A percentile compares a stretch with the other conserved stretches of the same genome.
phyloP scores from a whole-genome alignment of 2,797 vertebrate genomes.

The Zenarchopterus dispar region DNA sequence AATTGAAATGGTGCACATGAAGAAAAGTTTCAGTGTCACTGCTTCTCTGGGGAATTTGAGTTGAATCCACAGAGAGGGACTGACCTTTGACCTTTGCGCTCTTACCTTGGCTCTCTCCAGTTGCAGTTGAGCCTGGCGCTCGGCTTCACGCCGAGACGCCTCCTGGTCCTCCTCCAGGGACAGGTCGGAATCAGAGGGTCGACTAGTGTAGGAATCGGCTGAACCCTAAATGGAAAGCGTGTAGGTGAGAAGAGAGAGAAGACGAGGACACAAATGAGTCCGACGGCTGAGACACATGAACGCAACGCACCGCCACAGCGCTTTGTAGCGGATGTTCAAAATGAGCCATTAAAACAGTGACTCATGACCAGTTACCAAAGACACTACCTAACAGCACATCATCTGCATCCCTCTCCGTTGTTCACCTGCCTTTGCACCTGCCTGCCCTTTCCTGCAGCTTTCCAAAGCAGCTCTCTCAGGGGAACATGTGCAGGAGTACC shows the following conservation, averaged over 20 bases:
- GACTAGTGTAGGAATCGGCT: constrained; percentile 96
- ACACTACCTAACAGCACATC: constrained; percentile 12
- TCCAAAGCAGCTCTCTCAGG: constrained; percentile 65
- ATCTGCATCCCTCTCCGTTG: constrained; percentile 24
- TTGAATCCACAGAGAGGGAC: constrained; percentile 14
- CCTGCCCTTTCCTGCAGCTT: constrained; percentile 53
- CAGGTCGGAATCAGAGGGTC: constrained; percentile 97
- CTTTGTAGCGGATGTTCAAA: constrained; percentile 10
- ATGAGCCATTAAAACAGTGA: neutral
- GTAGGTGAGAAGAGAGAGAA: neutral
- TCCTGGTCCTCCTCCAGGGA: constrained; percentile 98
- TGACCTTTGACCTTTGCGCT: constrained; percentile 11
- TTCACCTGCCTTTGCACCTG: constrained; percentile 39
- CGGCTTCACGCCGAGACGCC: constrained; percentile 94
- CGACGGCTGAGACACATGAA: constrained; percentile 7
- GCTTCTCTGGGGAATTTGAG: neutral
- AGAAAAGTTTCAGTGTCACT: neutral
- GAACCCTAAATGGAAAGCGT: constrained; percentile 85
- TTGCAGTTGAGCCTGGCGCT: constrained; percentile 95
- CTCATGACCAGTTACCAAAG: neutral
- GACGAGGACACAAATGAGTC: neutral
- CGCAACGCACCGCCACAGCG: neutral
- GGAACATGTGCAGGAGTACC: constrained; percentile 49
- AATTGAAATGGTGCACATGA: neutral
- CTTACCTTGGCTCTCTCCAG: constrained; percentile 95